These are phyloP conservation scores for Schmidtea mediterranea DNA, from an alignment of 1,140 invertebrate species.

Conservation along the genomic window DNA sequence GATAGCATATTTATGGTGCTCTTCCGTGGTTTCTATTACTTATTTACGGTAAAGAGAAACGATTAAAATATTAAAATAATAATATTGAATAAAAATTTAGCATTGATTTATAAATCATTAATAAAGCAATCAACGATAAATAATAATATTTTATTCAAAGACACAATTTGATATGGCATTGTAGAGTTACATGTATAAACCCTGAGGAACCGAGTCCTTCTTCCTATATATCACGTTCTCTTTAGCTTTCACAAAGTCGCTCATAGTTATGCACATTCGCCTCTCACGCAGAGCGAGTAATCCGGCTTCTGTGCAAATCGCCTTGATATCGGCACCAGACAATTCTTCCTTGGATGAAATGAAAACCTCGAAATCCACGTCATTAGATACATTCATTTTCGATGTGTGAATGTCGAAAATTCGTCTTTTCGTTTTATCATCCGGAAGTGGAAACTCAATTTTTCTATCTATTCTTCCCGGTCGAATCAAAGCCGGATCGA, in stretches of 20 bases:
- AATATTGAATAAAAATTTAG: too few relatives aligned
- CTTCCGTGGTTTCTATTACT: too few relatives aligned
- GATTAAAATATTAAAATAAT: too few relatives aligned
- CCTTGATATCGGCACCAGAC: slow-evolving; percentile 72
- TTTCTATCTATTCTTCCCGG: slow-evolving; percentile 95
- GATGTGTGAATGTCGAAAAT: slow-evolving; percentile 96
- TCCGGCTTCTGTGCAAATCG: slow-evolving; percentile 98
- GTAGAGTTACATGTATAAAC: slow-evolving; percentile 85
- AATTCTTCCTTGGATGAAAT: slow-evolving; percentile 98
- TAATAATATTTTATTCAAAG: too few relatives aligned
- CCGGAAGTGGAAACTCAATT: slow-evolving; percentile 93
- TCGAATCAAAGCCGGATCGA: slow-evolving; percentile 89
- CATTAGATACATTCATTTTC: slow-evolving; percentile 78
- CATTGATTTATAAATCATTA: too few relatives aligned
- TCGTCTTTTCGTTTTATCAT: slow-evolving; percentile 88
- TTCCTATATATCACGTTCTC: slow-evolving; percentile 95
- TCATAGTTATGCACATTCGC: slow-evolving; percentile 95
- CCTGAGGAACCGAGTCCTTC: slow-evolving; percentile 94
- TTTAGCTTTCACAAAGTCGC: slow-evolving; percentile 96
- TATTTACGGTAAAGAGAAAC: too few relatives aligned
- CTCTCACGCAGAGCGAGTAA: slow-evolving; percentile 82
- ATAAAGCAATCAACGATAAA: too few relatives aligned
- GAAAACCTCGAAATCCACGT: slow-evolving; percentile 86
- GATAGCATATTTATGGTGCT: too few relatives aligned
- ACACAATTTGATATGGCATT: too few relatives aligned